Evolutionary conservation across 1,140 invertebrate species (phyloP), one percentile per base, ranked within the genome.

Genomic region (Drosophila kepulauana): DNA sequence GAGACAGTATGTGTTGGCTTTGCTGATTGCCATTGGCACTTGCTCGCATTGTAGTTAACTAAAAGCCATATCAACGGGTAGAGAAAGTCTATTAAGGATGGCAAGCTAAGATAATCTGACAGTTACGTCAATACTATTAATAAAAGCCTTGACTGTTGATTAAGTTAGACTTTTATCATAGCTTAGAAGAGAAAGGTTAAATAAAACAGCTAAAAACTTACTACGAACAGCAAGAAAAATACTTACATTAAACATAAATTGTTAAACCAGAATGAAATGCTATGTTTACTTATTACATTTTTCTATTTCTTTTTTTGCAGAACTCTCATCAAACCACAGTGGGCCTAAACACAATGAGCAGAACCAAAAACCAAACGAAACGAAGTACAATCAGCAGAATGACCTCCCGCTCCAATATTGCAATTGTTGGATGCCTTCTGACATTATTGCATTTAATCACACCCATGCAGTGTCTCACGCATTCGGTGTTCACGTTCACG

Each of bases 401-500:
- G 78, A 46, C 20, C 25, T 57, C 59, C 16, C 38, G 11, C 1
- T 69, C 38, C 41, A 46, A 35, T 20, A 45, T 28, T 11, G 28
- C n/a, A 6, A 25, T 56, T 48, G 7, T 38, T 20, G 63, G 45
- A 41, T 72, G 63, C 8, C 46, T 87, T 6, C 35, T 84, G 56
- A 45, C 33, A 1, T 15, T 86, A 16, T 25, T 79, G 16, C 79
- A 76, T 16, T 28, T 63, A 6, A 28, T 59, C 20, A 49, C 62
- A 11, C 86, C 82, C 4, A 41, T 56, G 6, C 16, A 41, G 46
- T 75, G 71, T 7, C 67, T 74, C 5, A 66, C 66, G n/a, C 91
- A 92, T 67, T 63, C 89, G 0, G 91, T 92, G 41, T 59, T 77
- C 1, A 92, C 76, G 10, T 87, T 91, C 49, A 85, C 80, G 59